A percentile compares a stretch with the other conserved stretches of the same genome.
phyloP scores from a whole-genome alignment of 2,888 invertebrate genomes.

The Pyralis farinalis region DNA sequence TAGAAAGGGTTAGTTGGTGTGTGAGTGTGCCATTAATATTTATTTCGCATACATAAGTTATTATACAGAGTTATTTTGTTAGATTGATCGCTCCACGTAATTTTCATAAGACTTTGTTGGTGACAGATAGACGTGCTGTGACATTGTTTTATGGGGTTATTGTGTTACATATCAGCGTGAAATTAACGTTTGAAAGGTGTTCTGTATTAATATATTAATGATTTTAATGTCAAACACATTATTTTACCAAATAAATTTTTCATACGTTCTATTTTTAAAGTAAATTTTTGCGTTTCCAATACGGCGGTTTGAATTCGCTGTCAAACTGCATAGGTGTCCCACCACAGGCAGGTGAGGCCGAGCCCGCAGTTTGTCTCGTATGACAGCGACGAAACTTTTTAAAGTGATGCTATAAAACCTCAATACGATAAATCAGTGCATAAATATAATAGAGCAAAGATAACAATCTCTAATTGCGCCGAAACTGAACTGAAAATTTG shows the following conservation, averaged over 20 bases:
- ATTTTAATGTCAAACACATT: not conserved
- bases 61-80: constrained; percentile 22
- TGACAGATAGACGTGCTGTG: constrained; percentile 1
- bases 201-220: no score
- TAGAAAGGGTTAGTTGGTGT: constrained; percentile 61
- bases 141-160: constrained; percentile 10
- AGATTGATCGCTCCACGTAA: constrained; percentile 41
- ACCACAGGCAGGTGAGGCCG: no score
- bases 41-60: constrained; percentile 66
- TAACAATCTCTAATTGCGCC: constrained; percentile 71
- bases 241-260: no score
- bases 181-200: not conserved
- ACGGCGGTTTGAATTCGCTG: no score
- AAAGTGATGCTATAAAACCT: no score
- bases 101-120: constrained; percentile 11
- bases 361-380: no score
- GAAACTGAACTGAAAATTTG: constrained; percentile 67
- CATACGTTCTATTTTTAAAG: no score
- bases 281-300: no score
- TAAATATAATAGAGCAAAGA: constrained; percentile 42
- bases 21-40: constrained; percentile 66
- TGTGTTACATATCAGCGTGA: not conserved
- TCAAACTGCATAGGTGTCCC: no score
- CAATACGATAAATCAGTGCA: constrained; percentile 8
- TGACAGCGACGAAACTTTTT: no score